These are phyloP conservation scores for Anoplophora glabripennis DNA, from an alignment of 1,140 invertebrate species.

Conservation along the genomic window DNA sequence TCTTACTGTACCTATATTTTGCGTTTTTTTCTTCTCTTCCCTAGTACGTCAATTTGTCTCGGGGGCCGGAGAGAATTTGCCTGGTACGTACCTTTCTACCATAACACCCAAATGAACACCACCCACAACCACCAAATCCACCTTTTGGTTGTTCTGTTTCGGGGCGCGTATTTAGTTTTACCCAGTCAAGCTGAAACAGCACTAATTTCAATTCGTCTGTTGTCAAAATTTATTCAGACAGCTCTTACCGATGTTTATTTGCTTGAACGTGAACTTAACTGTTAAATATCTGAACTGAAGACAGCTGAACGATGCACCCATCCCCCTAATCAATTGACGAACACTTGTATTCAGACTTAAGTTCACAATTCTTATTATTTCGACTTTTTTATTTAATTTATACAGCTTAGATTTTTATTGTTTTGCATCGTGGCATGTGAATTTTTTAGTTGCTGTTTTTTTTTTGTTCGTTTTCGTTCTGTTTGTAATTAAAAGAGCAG, in stretches of 20 bases:
- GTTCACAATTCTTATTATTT: slow-evolving; percentile 25
- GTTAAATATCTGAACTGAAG: not conserved
- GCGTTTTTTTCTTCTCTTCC: slow-evolving; percentile 58
- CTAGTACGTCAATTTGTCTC: slow-evolving; percentile 71
- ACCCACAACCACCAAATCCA: slow-evolving; percentile 43
- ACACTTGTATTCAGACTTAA: slow-evolving; percentile 35
- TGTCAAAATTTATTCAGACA: slow-evolving; percentile 10
- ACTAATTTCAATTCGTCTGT: too few relatives aligned
- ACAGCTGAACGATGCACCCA: slow-evolving; percentile 33
- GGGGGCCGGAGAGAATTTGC: slow-evolving; percentile 67
- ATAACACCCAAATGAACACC: slow-evolving; percentile 48
- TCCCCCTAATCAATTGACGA: slow-evolving; percentile 47
- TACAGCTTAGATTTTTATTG: slow-evolving; percentile 28
- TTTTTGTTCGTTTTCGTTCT: slow-evolving; percentile 34
- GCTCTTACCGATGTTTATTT: slow-evolving; percentile 24
- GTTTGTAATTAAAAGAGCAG: slow-evolving; percentile 39
- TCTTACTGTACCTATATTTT: slow-evolving; percentile 50
- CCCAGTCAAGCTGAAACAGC: slow-evolving; percentile 5
- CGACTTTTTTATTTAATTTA: slow-evolving; percentile 15
- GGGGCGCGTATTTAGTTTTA: slow-evolving; percentile 26
- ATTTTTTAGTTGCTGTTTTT: slow-evolving; percentile 38
- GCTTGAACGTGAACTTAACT: slow-evolving; percentile 16
- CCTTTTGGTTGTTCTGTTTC: slow-evolving; percentile 47
- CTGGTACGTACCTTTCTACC: slow-evolving; percentile 60
- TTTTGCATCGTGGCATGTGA: slow-evolving; percentile 45